These are phyloP conservation scores for Calidris pygmaea DNA, from an alignment of 2,113 vertebrate genomes.

Conservation along the genomic window DNA sequence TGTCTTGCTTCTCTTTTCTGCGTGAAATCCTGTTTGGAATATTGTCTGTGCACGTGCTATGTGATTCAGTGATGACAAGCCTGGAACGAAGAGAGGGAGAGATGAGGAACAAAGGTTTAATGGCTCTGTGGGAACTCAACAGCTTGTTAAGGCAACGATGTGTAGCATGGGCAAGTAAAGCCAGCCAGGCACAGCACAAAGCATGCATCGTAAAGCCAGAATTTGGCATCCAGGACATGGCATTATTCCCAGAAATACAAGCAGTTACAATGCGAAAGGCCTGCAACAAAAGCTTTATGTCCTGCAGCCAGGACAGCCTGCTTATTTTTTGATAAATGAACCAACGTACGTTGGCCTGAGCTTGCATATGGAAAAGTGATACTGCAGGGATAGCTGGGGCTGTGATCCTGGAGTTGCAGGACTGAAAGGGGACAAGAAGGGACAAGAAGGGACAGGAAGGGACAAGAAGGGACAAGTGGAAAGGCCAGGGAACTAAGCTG, in stretches of 20 bases:
- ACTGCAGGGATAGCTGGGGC: not conserved
- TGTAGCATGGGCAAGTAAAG: not conserved
- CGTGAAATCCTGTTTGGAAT: not conserved
- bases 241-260: not conserved
- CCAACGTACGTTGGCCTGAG: rapidly evolving
- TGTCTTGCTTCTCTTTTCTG: not conserved
- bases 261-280: not conserved
- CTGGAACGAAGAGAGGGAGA: not conserved
- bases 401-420: not conserved
- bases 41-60: not conserved
- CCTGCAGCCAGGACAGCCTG: not conserved
- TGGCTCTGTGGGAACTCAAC: not conserved
- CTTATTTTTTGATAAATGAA: not conserved
- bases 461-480: too few species aligned
- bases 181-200: not conserved
- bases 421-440: not conserved
- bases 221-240: not conserved
- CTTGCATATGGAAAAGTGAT: not conserved
- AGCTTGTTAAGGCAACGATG: not conserved
- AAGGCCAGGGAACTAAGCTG: not conserved
- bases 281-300: not conserved
- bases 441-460: not conserved
- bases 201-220: rapidly evolving
- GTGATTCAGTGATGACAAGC: not conserved
- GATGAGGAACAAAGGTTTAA: constrained; percentile 11